Percentiles rank a stretch among this genome's conserved stretches.
Evolutionary conservation across 2,888 invertebrate genomes (phyloP).

Genomic region (Aricia artaxerxes): DNA sequence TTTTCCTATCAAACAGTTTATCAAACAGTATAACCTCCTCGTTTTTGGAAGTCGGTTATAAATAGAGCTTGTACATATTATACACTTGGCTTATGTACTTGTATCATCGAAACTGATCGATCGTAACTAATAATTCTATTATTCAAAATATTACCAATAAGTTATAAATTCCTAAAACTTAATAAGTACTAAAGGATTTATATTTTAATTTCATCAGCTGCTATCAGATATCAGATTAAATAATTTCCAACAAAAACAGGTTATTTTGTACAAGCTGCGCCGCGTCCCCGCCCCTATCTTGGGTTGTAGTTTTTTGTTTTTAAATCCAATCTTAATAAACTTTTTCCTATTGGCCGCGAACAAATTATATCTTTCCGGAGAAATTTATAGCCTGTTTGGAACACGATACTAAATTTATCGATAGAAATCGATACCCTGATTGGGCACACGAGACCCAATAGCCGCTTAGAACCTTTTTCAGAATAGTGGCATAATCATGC

Average conservation of each 20-base stretch:
- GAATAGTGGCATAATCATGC: conserved; percentile 35
- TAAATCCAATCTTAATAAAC: conserved; percentile 62
- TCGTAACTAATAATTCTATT: no score
- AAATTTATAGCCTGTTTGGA: conserved; percentile 75
- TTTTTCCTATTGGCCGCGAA: conserved; percentile 76
- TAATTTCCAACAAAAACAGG: conserved; percentile 64
- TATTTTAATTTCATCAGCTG: conserved; percentile 23
- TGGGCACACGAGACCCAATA: conserved; percentile 57
- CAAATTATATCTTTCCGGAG: conserved; percentile 65
- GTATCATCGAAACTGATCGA: no score
- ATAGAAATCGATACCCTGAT: conserved; percentile 59
- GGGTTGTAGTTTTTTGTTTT: conserved; percentile 60
- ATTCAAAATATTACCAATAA: no score
- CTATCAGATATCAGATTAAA: conserved; percentile 37
- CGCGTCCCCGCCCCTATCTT: conserved; percentile 64
- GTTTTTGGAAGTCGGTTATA: no score
- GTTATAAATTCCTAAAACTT: not conserved
- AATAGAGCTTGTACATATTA: no score
- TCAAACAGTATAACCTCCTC: no score
- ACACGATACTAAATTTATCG: conserved; percentile 54
- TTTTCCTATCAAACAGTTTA: no score
- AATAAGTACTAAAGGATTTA: not conserved
- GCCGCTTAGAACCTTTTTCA: not conserved
- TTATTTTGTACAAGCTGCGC: conserved; percentile 60
- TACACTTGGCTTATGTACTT: no score